Evolutionary conservation across 2,113 vertebrate genomes (phyloP).

Genomic region (Phyllostomus discolor): DNA sequence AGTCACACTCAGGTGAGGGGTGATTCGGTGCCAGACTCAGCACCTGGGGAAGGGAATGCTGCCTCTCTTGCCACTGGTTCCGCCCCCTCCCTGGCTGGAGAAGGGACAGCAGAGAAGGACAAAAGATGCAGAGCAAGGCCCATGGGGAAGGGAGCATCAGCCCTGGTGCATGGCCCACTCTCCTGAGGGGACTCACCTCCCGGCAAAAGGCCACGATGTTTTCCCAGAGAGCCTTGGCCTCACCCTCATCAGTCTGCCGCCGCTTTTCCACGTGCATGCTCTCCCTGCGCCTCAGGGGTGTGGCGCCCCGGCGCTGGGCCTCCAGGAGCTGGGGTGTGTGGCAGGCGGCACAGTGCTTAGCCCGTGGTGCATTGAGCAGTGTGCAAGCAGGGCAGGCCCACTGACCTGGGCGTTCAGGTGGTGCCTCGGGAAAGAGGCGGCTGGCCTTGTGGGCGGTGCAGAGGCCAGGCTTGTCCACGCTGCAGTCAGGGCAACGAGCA

Average conservation of each 20-base stretch:
- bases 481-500: conserved; percentile 82
- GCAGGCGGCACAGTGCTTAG: conserved; percentile 93
- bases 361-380: conserved; percentile 88
- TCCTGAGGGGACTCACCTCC: conserved; percentile 85
- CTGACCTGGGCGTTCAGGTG: conserved; percentile 73
- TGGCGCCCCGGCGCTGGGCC: conserved; percentile 84
- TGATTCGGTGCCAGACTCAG: background rate
- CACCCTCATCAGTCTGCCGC: conserved; percentile 93
- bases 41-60: too few relatives aligned
- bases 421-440: conserved; percentile 75
- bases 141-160: background rate
- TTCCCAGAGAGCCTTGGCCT: conserved; percentile 97
- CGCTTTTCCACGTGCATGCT: conserved; percentile 96
- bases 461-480: conserved; percentile 58
- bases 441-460: conserved; percentile 80
- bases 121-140: background rate
- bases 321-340: conserved; percentile 93
- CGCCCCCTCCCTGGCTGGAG: background rate
- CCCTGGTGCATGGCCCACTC: background rate
- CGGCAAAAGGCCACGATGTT: conserved; percentile 96
- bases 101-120: background rate
- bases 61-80: background rate
- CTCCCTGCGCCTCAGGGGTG: conserved; percentile 90
- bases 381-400: conserved; percentile 97
- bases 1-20: background rate